phyloP scores from a whole-genome alignment of 2,888 invertebrate genomes.

The Ceramica pisi region DNA sequence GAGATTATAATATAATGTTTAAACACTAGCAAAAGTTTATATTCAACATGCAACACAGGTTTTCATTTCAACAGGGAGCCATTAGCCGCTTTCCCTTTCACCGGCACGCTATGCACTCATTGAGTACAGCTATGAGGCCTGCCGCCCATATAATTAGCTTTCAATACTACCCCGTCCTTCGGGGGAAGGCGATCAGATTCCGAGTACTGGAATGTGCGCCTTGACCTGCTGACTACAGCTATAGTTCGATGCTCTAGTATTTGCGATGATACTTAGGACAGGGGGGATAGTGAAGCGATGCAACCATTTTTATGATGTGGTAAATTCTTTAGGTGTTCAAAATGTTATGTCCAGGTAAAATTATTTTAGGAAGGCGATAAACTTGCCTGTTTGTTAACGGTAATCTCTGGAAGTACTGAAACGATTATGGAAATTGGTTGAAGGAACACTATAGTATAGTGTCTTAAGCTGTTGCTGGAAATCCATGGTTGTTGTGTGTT shows the following conservation, averaged over 20 bases:
- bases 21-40: background rate
- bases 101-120: conserved; percentile 49
- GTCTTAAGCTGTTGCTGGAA: no score
- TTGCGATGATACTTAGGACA: conserved; percentile 2
- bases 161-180: conserved; percentile 44
- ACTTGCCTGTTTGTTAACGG: background rate
- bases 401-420: no score
- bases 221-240: conserved; percentile 40
- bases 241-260: background rate
- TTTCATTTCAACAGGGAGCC: conserved; percentile 31
- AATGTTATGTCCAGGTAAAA: background rate
- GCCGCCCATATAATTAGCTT: conserved; percentile 45
- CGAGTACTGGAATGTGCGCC: conserved; percentile 28
- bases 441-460: no score
- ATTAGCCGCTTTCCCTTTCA: conserved; percentile 49
- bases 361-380: no score
- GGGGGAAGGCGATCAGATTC: conserved; percentile 29
- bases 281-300: background rate
- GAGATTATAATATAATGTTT: background rate
- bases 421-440: no score
- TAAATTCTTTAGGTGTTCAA: background rate
- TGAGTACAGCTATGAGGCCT: conserved; percentile 27
- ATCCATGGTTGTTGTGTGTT: no score
- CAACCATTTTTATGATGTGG: background rate
- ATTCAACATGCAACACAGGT: conserved; percentile 6